phyloP scores from a whole-genome alignment of 2,113 vertebrate genomes.

The Cathartes aura region DNA sequence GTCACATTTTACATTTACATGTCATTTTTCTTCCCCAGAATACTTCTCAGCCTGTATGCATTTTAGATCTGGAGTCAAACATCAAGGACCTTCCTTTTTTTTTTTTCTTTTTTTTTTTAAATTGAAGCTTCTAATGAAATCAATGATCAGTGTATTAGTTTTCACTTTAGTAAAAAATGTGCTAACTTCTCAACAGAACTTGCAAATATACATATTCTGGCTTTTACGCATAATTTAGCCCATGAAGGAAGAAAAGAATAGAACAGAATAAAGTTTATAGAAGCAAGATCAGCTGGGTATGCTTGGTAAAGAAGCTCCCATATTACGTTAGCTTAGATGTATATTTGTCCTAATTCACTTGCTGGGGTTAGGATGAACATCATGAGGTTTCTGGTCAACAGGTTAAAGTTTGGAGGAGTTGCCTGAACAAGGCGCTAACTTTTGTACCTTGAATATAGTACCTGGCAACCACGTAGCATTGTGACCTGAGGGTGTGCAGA shows the following conservation, averaged over 20 bases:
- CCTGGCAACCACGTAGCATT: accelerated
- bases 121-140: neutral
- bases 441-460: neutral
- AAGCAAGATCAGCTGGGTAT: neutral
- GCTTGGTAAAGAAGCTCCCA: accelerated
- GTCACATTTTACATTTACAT: neutral
- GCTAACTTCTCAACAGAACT: neutral
- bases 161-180: neutral
- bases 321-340: neutral
- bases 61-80: neutral
- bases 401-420: neutral
- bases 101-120: neutral
- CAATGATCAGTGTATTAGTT: neutral
- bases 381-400: neutral
- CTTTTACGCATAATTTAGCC: neutral
- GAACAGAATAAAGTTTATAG: neutral
- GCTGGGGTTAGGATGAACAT: neutral
- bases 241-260: neutral
- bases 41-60: neutral
- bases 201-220: neutral
- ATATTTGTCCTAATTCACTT: neutral
- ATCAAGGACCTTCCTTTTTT: neutral
- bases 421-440: neutral
- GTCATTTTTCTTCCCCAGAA: neutral
- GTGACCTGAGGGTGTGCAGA: neutral